Conservation (phyloP, 2,113 vertebrate species). For the Ariopsis seemanni region DNA sequence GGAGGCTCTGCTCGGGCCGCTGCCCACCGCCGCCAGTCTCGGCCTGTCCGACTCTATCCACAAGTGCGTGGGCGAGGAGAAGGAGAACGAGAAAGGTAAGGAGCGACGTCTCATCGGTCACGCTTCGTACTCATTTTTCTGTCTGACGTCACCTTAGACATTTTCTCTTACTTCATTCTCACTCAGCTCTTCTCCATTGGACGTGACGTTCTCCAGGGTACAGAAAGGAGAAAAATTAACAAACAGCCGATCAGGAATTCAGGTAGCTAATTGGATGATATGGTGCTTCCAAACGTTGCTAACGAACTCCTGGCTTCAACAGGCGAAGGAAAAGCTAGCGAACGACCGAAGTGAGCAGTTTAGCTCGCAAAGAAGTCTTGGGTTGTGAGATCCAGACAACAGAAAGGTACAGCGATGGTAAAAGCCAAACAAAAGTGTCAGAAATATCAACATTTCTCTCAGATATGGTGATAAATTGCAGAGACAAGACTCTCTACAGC, state of each 20-base stretch:
- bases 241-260: neutral
- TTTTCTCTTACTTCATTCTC: neutral
- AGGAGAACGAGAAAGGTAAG: conserved; percentile 82
- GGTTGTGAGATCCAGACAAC: neutral
- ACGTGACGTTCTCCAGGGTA: neutral
- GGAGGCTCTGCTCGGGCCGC: conserved; percentile 82
- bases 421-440: neutral
- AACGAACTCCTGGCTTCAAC: neutral
- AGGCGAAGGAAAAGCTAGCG: neutral
- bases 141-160: neutral
- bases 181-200: neutral
- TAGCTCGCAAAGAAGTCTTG: neutral
- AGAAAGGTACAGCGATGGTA: neutral
- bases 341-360: neutral
- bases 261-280: neutral
- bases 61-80: conserved; percentile 72
- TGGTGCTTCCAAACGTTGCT: neutral
- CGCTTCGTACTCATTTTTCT: neutral
- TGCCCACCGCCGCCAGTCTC: conserved; percentile 87
- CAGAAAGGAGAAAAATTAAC: neutral
- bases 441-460: neutral
- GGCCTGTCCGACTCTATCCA: conserved; percentile 83
- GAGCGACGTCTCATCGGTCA: neutral
- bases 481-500: neutral
- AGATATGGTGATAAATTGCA: neutral